phyloP scores from a whole-genome alignment of 2,888 invertebrate species.

The Pammene fasciana region DNA sequence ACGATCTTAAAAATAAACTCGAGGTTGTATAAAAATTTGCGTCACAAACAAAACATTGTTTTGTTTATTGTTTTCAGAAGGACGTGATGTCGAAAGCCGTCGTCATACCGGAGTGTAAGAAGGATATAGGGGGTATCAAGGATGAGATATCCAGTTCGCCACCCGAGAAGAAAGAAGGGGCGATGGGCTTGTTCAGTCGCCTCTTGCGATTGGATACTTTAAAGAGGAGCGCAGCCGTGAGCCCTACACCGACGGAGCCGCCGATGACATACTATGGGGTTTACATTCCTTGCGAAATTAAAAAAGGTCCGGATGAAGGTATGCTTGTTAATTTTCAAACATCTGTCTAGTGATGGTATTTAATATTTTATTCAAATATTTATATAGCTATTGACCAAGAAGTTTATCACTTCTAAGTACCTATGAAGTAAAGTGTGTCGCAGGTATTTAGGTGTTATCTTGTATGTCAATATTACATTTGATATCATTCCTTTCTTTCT shows the following conservation, averaged over 20 bases:
- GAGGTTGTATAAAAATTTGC: conserved; percentile 53
- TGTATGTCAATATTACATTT: conserved; percentile 13
- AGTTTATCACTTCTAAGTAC: not conserved
- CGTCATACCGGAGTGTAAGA: conserved; percentile 71
- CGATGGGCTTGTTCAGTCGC: conserved; percentile 71
- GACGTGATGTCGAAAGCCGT: conserved; percentile 76
- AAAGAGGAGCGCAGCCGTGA: conserved; percentile 61
- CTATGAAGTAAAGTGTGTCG: conserved; percentile 25
- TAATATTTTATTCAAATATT: not conserved
- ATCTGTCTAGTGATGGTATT: no score
- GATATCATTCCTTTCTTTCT: conserved; percentile 18
- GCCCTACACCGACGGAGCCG: conserved; percentile 64
- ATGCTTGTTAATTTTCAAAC: conserved; percentile 43
- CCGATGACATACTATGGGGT: conserved; percentile 75
- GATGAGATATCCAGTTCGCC: conserved; percentile 72
- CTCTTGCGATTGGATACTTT: conserved; percentile 69
- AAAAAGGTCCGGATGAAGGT: conserved; percentile 81
- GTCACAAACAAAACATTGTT: conserved; percentile 77
- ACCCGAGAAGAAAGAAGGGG: conserved; percentile 70
- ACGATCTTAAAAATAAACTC: conserved; percentile 70
- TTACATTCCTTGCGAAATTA: conserved; percentile 81
- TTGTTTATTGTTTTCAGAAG: conserved; percentile 73
- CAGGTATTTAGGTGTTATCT: conserved; percentile 31
- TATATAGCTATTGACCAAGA: not conserved
- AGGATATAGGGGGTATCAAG: conserved; percentile 69